Percentiles rank a stretch among this genome's conserved stretches.
These are phyloP conservation scores for Macrochelys suwanniensis DNA, from an alignment of 2,797 vertebrate species.

Conservation along the genomic window DNA sequence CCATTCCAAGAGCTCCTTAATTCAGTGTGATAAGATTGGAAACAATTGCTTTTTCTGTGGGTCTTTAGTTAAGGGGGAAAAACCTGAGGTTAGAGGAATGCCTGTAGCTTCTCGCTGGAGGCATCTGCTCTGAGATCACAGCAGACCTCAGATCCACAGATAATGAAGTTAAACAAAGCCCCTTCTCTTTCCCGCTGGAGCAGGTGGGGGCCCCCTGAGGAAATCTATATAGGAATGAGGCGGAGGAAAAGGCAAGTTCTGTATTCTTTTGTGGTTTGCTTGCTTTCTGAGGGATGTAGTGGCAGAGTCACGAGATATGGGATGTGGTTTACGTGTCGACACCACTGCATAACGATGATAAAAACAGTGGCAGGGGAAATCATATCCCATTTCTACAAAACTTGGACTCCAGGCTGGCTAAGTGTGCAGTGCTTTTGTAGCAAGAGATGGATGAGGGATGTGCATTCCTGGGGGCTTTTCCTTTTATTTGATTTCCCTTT, in stretches of 20 bases:
- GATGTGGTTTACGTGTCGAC: neutral
- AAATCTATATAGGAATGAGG: neutral
- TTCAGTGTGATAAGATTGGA: neutral
- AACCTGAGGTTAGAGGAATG: slow-evolving; percentile 6
- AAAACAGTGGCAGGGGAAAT: neutral
- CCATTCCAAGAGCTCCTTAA: neutral
- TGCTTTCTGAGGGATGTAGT: neutral
- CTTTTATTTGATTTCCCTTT: neutral
- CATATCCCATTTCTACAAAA: neutral
- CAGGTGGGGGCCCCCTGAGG: neutral
- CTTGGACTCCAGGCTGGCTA: neutral
- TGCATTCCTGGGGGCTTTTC: neutral
- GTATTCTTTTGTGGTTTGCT: neutral
- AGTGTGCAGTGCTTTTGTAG: neutral
- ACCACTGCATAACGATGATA: too few species aligned
- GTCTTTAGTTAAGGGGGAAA: neutral
- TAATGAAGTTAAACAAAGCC: neutral
- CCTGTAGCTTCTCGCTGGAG: neutral
- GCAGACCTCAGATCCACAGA: neutral
- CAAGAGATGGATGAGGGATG: neutral
- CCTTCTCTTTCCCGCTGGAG: neutral
- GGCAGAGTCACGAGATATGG: neutral
- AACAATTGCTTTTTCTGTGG: neutral
- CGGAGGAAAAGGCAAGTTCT: neutral
- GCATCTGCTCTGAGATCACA: neutral